Conservation (phyloP, 2,888 invertebrate species). For the Ischnura elegans region DNA sequence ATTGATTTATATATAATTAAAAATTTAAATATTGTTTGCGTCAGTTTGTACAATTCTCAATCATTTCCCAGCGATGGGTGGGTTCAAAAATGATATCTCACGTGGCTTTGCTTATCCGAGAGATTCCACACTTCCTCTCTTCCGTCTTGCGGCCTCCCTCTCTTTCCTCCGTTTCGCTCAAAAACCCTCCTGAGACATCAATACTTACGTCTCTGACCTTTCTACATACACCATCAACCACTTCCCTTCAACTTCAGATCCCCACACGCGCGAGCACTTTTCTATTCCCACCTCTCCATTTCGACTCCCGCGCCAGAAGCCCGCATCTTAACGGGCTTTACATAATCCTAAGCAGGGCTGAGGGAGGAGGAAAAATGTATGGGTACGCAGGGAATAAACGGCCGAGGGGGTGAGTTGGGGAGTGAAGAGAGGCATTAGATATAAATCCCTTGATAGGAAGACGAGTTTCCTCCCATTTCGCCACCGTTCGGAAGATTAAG, state of each 20-base stretch:
- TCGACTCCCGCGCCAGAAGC: neutral
- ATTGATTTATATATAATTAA: too few relatives aligned
- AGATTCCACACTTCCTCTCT: too few relatives aligned
- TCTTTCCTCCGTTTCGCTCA: neutral
- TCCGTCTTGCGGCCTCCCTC: too few relatives aligned
- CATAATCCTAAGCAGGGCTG: conserved; percentile 40
- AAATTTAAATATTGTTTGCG: too few relatives aligned
- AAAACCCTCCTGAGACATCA: conserved; percentile 33
- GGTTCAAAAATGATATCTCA: too few relatives aligned
- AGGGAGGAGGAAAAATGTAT: neutral
- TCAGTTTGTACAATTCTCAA: too few relatives aligned
- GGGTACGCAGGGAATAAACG: conserved; percentile 7
- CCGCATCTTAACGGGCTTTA: conserved; percentile 12
- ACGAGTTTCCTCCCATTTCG: neutral
- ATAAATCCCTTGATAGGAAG: conserved; percentile 50
- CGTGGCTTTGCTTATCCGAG: too few relatives aligned
- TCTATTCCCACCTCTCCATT: conserved; percentile 1
- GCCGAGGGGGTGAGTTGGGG: neutral
- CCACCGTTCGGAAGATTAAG: neutral
- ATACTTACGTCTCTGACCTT: conserved; percentile 30
- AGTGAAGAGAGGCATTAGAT: neutral
- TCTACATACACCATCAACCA: conserved; percentile 32
- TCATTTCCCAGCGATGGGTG: too few relatives aligned
- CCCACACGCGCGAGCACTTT: neutral
- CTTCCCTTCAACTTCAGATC: neutral